Percentiles rank a stretch among this genome's conserved stretches.
Conservation (phyloP, 2,797 vertebrate species). For the Poecilia gillii region DNA sequence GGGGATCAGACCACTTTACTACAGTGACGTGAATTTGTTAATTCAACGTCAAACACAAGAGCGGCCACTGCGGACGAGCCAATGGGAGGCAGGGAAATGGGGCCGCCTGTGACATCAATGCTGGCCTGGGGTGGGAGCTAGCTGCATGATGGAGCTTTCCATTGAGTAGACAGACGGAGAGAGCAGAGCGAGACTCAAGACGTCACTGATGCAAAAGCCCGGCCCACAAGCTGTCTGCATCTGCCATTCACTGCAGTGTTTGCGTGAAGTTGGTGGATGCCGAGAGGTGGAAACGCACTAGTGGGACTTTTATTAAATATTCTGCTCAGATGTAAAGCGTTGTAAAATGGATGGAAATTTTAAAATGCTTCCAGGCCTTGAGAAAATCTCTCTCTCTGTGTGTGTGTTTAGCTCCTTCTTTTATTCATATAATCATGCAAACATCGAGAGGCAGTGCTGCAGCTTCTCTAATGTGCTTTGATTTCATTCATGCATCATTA, state of each 20-base stretch:
- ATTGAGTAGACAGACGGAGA: conserved; percentile 69
- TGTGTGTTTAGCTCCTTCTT: neutral
- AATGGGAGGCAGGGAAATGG: conserved; percentile 72
- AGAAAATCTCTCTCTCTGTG: conserved; percentile 10
- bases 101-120: conserved; percentile 78
- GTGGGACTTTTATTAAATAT: conserved; percentile 4
- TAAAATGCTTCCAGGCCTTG: conserved; percentile 17
- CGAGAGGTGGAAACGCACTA: conserved; percentile 9
- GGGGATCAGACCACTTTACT: conserved; percentile 61
- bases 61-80: conserved; percentile 57
- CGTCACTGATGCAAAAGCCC: conserved; percentile 39
- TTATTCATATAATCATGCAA: neutral
- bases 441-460: neutral
- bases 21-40: conserved; percentile 67
- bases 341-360: conserved; percentile 10
- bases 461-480: conserved; percentile 10
- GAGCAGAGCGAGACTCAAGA: conserved; percentile 58
- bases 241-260: conserved; percentile 20
- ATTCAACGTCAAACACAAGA: conserved; percentile 69
- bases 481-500: conserved; percentile 9
- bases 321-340: neutral
- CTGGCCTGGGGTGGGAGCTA: conserved; percentile 70
- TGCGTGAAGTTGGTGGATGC: conserved; percentile 4
- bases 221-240: conserved; percentile 23
- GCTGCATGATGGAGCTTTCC: conserved; percentile 74